phyloP scores from a whole-genome alignment of 2,888 invertebrate genomes.

The Brachyptera putata region DNA sequence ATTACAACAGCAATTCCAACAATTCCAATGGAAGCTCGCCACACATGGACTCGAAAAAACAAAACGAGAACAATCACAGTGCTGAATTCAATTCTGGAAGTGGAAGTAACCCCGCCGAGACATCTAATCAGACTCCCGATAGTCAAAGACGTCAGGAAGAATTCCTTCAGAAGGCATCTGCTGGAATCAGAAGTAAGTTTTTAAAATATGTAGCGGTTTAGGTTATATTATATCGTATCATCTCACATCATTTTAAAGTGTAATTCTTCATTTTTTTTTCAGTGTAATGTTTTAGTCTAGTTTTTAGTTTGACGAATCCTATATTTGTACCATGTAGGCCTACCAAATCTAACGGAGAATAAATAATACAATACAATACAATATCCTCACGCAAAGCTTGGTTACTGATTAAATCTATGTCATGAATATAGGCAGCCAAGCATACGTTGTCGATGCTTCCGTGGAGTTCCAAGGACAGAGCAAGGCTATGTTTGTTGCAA shows the following conservation, averaged over 20 bases:
- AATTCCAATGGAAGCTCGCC: slow-evolving; percentile 19
- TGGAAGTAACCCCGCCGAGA: slow-evolving; percentile 13
- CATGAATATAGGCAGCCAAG: slow-evolving; percentile 46
- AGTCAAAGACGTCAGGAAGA: slow-evolving; percentile 51
- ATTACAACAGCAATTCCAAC: background rate
- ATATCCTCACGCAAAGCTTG: too few species aligned
- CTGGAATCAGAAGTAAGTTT: slow-evolving; percentile 49
- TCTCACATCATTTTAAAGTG: background rate
- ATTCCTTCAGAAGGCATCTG: slow-evolving; percentile 51
- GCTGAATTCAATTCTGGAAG: background rate
- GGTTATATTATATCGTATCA: too few species aligned
- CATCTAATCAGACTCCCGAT: slow-evolving; percentile 40
- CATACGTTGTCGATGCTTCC: slow-evolving; percentile 52
- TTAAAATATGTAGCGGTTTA: background rate
- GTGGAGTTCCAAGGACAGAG: slow-evolving; percentile 53
- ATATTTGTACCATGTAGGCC: too few species aligned
- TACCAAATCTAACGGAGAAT: too few species aligned
- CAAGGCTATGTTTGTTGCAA: slow-evolving; percentile 50
- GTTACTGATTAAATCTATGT: too few species aligned
- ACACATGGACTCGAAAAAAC: background rate
- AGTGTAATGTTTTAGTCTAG: too few species aligned
- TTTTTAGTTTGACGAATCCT: too few species aligned
- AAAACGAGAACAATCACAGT: background rate
- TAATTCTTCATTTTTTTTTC: too few species aligned
- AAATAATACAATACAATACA: too few species aligned